Evolutionary conservation across 2,797 vertebrate species (phyloP), one percentile per base, ranked within the genome.

Genomic region (Moxostoma hubbsi): DNA sequence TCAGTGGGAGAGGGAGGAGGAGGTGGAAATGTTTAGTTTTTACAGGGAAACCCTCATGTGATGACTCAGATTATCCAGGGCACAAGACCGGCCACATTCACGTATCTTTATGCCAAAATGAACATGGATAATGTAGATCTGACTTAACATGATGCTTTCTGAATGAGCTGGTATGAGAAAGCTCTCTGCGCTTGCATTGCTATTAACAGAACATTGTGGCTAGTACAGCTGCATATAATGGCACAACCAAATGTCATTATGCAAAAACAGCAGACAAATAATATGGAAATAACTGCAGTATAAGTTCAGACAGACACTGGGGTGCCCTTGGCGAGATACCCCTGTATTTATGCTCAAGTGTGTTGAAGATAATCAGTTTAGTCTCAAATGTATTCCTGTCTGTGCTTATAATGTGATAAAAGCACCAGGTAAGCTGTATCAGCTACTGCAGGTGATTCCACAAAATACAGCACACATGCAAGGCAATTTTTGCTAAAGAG

Each of bases 11-110:
- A 68, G 65, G 75, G 67, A 43, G 71, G 36, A 36, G 36, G 36
- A 36, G 63, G 15, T 66, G 47, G 5, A 3, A 82, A 87, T 87
- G 84, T 57, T 68, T 82, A 89, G 86, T 86, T 90, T 92, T 90
- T 84, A 89, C 83, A 89, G 84, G 88, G 85, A 82, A 85, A 87
- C 86, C 88, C 85, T 81, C 84, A 85, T 85, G 81, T 83, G 84
- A 90, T 91, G 91, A 93, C 86, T 92, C 90, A 92, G 90, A 83
- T 80, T 72, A 88, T 87, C 84, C 85, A 86, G 82, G 87, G 84
- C 85, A 83, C 80, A 68, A 87, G 76, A 85, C 84, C 83, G 66
- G 73, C 82, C 71, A 61, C 83, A 87, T 83, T 82, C 55, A 59
- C 59, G 86, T 91, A 91, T 90, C 84, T 87, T 91, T 90, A 87